Base-by-base conservation (phyloP, 2,113 vertebrate genomes). In the Shinisaurus crocodilurus region DNA sequence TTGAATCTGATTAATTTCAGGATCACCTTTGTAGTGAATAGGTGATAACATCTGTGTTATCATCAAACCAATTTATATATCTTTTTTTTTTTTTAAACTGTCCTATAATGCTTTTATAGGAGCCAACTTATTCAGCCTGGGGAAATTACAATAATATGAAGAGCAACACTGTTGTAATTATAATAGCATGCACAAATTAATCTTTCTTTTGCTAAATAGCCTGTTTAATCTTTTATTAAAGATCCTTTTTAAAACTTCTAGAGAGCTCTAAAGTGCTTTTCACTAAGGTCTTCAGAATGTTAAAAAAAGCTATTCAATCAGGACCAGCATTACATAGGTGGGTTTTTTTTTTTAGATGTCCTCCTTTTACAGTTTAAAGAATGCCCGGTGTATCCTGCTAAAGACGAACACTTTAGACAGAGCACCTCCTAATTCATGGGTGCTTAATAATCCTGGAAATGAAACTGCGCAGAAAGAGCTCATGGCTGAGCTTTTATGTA, bases 151-250 rank as follows among this genome's bases (percentile, higher is more conserved):
- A 74, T 75, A 80, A 37, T 77, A 79, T 50, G 15, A 50, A 76
- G 34, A 65, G 9, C 16, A 60, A 63, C 50, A 82, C 25, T 37
- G 74, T 72, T 65, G 77, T 27, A 37, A n/a, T 86, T 90, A 70
- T 85, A 85, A 60, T 27, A n/a, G 7, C 25, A 48, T 74, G 85
- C 32, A 50, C 54, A 87, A 10, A 76, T 83, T 76, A 34, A 32
- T 48, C 29, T 37, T 85, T 67, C 32, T 63, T n/a, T 40, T 67
- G 67, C 37, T 85, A 65, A 85, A 3, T 45, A 43, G 5, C 6
- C 32, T 84, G 18, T 74, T 12, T 92, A 86, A 90, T 79, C 15
- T 94, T 89, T 80, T 23, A 76, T 48, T 77, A 29, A 60, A 79
- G 10, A 40, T 88, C 12, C 1, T 0, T 2, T 90, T 85, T 45